These are phyloP conservation scores for Pristionchus japonicus DNA, from an alignment of 2,888 invertebrate species.

Conservation along the genomic window DNA sequence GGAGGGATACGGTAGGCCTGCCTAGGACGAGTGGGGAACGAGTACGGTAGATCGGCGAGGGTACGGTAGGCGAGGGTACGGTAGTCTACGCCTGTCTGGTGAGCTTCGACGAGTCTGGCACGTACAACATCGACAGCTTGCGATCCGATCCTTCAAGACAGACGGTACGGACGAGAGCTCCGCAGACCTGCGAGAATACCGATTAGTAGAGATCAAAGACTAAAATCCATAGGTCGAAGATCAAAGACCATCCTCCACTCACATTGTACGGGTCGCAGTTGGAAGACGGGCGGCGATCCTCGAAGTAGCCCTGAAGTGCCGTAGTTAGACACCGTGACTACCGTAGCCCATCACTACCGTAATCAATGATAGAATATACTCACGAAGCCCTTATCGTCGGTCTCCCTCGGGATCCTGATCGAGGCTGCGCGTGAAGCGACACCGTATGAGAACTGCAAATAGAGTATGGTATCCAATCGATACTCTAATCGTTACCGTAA, in stretches of 20 bases:
- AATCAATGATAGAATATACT: slow-evolving; percentile 2
- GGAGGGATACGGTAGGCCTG: background rate
- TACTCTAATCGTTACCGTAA: background rate
- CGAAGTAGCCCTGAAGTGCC: slow-evolving; percentile 72
- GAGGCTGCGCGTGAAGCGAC: slow-evolving; percentile 73
- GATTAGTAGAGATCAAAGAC: slow-evolving; percentile 57
- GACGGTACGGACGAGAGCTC: slow-evolving; percentile 71
- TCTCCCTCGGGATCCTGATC: slow-evolving; percentile 74
- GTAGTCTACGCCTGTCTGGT: background rate
- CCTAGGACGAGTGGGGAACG: no score
- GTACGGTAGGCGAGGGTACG: background rate
- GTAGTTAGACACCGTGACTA: background rate
- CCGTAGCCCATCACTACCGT: background rate
- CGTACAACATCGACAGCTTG: slow-evolving; percentile 68
- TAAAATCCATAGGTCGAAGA: slow-evolving; percentile 51
- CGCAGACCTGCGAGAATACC: slow-evolving; percentile 49
- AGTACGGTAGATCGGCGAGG: background rate
- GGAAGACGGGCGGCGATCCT: slow-evolving; percentile 75
- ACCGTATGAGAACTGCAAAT: slow-evolving; percentile 82
- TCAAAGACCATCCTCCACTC: slow-evolving; percentile 64
- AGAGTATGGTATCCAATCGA: background rate
- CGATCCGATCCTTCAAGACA: slow-evolving; percentile 67
- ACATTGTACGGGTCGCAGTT: slow-evolving; percentile 75
- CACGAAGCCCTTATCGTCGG: slow-evolving; percentile 72
- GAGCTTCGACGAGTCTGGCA: slow-evolving; percentile 15